Percentiles rank a stretch among this genome's conserved stretches.
phyloP scores from a whole-genome alignment of 2,113 vertebrate genomes.

The Sylvilagus bachmani region DNA sequence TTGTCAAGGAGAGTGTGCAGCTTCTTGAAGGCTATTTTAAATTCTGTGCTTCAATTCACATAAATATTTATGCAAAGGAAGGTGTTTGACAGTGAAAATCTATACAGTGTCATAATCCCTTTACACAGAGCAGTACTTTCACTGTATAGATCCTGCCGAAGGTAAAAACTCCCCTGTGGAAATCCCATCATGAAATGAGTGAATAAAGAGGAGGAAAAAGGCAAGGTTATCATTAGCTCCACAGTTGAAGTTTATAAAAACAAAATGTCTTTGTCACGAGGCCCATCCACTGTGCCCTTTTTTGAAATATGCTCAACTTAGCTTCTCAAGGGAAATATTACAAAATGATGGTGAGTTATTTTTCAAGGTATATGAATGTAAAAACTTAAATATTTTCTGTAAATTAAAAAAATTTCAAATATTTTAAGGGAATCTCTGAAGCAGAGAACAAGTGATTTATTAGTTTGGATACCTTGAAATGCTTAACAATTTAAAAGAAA shows the following conservation, averaged over 20 bases:
- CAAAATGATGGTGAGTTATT: not conserved
- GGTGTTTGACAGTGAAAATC: slow-evolving; percentile 48
- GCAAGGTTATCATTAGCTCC: not conserved
- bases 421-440: slow-evolving; percentile 22
- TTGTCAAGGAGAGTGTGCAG: slow-evolving; percentile 60
- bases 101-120: not conserved
- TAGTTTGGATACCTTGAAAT: not conserved
- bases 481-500: not conserved
- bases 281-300: not conserved
- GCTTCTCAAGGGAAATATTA: not conserved
- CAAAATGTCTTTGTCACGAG: not conserved
- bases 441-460: not conserved
- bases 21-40: slow-evolving; percentile 49
- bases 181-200: not conserved
- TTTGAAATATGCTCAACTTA: not conserved
- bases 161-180: not conserved
- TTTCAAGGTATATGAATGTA: slow-evolving; percentile 52
- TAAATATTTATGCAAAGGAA: slow-evolving; percentile 61
- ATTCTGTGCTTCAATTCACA: not conserved
- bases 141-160: not conserved
- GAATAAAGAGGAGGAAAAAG: not conserved
- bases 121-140: not conserved
- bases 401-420: not conserved
- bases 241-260: slow-evolving; percentile 11
- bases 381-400: not conserved